Conservation (phyloP, 2,797 vertebrate genomes). For the Amazona ochrocephala region DNA sequence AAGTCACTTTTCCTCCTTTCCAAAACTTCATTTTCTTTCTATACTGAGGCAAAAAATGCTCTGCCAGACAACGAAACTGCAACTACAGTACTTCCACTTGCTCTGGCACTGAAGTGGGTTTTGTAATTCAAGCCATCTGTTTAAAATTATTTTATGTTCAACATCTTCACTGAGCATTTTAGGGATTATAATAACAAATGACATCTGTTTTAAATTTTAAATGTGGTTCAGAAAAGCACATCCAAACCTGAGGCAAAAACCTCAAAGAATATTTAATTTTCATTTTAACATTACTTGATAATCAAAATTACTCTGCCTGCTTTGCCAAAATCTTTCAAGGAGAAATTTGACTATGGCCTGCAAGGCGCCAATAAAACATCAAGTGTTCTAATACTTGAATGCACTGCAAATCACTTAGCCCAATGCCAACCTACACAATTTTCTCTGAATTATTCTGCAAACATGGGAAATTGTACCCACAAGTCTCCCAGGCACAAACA, state of each 20-base stretch:
- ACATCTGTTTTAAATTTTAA: conserved; percentile 53
- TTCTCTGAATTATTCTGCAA: background rate
- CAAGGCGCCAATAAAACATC: background rate
- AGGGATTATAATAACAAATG: conserved; percentile 39
- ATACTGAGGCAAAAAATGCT: background rate
- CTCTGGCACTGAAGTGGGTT: conserved; percentile 1
- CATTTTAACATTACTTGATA: background rate
- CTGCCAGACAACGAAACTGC: background rate
- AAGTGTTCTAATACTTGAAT: background rate
- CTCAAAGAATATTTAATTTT: conserved; percentile 17
- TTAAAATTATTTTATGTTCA: conserved; percentile 24
- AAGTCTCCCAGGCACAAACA: background rate
- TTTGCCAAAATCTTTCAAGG: background rate
- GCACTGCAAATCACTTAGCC: background rate
- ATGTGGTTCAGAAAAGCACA: conserved; percentile 22
- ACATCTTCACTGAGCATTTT: conserved; percentile 4
- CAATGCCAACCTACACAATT: background rate
- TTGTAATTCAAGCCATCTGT: conserved; percentile 15
- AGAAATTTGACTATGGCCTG: background rate
- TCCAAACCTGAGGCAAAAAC: conserved; percentile 19
- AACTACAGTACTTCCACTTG: background rate
- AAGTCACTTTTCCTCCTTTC: background rate
- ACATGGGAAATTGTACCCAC: background rate
- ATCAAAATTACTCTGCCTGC: background rate
- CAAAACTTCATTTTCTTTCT: background rate